Evolutionary conservation across 53 echinoderm and acorn worm genomes (phyloP), one percentile per base, ranked within the genome.

Genomic region (Holothuria leucospilota): DNA sequence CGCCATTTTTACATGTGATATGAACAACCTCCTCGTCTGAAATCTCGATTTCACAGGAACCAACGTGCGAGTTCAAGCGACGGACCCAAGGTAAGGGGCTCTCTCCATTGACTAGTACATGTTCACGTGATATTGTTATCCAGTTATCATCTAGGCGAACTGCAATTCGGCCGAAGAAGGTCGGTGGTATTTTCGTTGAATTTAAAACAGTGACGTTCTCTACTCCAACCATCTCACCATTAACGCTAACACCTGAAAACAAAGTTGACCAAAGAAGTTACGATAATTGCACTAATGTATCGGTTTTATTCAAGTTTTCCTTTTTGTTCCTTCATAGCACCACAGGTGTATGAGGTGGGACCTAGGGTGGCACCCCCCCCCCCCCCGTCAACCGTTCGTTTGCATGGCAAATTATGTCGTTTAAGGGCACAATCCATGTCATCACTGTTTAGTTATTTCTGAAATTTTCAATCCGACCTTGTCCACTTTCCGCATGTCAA

Each of bases 161-260:
- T 27, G 61, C 60, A 28, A 80, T 80, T 59, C 18, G 52, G 9
- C 61, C 59, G 61, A 80, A 80, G 29, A 29, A 80, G 20, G 25
- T 80, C 8, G 80, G 80, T 25, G 29, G 56, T 8, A 13, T 25
- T 29, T 61, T 80, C 1, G 56, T n/a, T 60, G 62, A 29, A 29
- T 38, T 60, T 58, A 16, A 20, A 7, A 23, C 21, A 16, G 80
- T 80, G 21, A 29, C 38, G 14, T 80, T 80, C 2, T 59, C 12
- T 4, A 56, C 56, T 62, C 59, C 80, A 24, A 80, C 80, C 60
- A 80, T 80, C 34, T 80, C 80, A 62, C 80, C 80, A 29, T 80
- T 80, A 13, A 80, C 80, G 8, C 59, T 80, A 38, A 80, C 26
- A 60, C 80, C 80, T 80, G 23, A 14, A 38, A 62, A 79, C 13